Conservation (phyloP, 2,797 vertebrate species). For the Simalia tracyae region DNA sequence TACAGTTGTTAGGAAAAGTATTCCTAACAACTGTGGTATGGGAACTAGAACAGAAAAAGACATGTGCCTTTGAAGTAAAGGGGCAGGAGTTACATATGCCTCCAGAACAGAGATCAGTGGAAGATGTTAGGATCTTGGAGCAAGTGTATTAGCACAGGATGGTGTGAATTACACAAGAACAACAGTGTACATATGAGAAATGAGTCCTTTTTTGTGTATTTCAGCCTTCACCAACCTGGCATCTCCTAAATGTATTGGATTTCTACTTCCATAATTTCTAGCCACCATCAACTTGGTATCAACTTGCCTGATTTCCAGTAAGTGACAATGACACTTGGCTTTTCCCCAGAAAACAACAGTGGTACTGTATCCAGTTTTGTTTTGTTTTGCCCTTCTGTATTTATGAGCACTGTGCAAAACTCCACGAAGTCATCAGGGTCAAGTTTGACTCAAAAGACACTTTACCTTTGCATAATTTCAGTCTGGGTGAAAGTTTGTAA, state of each 20-base stretch:
- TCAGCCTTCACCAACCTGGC: neutral
- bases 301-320: neutral
- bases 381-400: neutral
- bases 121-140: neutral
- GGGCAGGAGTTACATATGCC: neutral
- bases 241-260: neutral
- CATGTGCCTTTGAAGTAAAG: neutral
- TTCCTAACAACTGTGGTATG: neutral
- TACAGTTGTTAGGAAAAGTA: neutral
- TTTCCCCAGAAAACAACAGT: conserved; percentile 5
- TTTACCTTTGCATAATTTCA: neutral
- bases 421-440: neutral
- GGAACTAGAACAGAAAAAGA: neutral
- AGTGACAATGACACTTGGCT: neutral
- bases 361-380: neutral
- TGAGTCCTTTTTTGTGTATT: neutral
- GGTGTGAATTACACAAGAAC: neutral
- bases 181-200: neutral
- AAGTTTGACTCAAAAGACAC: neutral
- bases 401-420: neutral
- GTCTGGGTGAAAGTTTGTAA: neutral
- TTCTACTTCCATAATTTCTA: neutral
- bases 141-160: neutral
- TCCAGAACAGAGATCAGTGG: neutral
- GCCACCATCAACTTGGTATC: neutral